Percentiles rank a stretch among this genome's conserved stretches.
phyloP scores from a whole-genome alignment of 2,113 vertebrate species.

The Rhinoptilus africanus region DNA sequence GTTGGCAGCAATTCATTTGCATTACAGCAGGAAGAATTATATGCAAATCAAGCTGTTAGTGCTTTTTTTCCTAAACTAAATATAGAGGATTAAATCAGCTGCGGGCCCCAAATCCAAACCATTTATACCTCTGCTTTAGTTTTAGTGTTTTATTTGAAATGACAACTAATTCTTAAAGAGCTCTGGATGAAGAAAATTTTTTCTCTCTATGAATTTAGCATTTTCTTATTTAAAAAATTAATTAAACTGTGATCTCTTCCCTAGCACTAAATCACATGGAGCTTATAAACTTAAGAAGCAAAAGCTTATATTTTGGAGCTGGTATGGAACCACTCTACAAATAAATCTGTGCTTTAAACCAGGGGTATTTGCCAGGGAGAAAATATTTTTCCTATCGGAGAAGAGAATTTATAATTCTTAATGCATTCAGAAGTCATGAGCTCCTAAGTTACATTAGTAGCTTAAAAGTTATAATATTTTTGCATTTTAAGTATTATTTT shows the following conservation, averaged over 20 bases:
- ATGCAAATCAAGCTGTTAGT: neutral
- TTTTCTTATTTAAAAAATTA: constrained; percentile 14
- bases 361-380: neutral
- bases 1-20: neutral
- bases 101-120: neutral
- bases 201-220: neutral
- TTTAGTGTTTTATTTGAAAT: neutral
- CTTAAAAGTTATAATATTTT: neutral
- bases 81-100: neutral
- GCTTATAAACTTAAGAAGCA: neutral
- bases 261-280: neutral
- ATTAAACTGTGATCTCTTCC: neutral
- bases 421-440: neutral
- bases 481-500: neutral
- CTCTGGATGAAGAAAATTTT: neutral
- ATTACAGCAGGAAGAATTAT: neutral
- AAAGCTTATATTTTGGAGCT: neutral
- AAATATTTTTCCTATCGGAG: neutral
- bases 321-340: neutral
- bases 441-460: neutral
- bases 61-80: neutral
- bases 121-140: neutral
- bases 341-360: neutral
- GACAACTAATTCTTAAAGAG: neutral
- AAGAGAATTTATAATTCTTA: neutral